Evolutionary conservation across 1,140 invertebrate genomes (phyloP).

Genomic region (Musca domestica): DNA sequence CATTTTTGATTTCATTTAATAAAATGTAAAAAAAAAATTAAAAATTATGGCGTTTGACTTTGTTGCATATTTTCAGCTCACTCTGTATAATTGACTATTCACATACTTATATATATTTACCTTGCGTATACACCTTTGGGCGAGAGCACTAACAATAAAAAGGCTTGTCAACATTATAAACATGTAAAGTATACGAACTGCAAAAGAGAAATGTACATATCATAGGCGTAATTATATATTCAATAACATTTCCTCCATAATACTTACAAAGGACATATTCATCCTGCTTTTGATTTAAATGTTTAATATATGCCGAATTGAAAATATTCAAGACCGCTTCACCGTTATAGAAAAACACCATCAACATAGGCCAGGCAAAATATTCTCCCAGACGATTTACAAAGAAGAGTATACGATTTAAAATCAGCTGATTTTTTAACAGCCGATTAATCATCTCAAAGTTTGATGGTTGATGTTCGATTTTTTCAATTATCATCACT

Average conservation of each 20-base stretch:
- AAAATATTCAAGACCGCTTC: neutral
- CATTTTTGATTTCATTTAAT: too few species aligned
- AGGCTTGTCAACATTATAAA: too few species aligned
- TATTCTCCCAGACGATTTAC: neutral
- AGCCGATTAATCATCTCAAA: neutral
- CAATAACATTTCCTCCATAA: neutral
- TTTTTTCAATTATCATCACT: neutral
- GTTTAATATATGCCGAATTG: neutral
- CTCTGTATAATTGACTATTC: too few species aligned
- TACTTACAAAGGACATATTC: neutral
- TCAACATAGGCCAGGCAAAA: neutral
- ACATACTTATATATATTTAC: too few species aligned
- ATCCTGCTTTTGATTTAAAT: neutral
- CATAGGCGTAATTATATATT: too few species aligned
- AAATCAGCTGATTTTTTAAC: neutral
- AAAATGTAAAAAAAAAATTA: too few species aligned
- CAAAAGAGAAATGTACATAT: too few species aligned
- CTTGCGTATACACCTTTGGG: too few species aligned
- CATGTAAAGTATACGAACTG: too few species aligned
- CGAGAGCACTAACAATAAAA: too few species aligned
- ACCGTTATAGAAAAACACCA: neutral
- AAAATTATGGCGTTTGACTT: too few species aligned
- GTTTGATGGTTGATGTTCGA: neutral
- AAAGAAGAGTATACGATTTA: neutral
- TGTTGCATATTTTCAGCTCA: too few species aligned